phyloP scores from a whole-genome alignment of 2,888 invertebrate species.

The Agrochola litura region DNA sequence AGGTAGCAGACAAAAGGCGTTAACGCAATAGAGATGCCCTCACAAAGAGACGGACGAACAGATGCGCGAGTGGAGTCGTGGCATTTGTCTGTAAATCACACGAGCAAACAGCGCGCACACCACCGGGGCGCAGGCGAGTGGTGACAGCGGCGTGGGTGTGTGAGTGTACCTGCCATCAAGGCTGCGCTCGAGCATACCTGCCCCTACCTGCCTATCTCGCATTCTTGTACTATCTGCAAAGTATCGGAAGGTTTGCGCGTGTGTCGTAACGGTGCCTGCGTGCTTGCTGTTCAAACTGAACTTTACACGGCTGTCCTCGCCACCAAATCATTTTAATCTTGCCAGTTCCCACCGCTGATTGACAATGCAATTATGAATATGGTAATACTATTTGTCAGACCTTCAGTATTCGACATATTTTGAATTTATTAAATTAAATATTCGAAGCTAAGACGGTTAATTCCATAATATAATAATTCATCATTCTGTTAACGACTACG shows the following conservation, averaged over 20 bases:
- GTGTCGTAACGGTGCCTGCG: conserved; percentile 83
- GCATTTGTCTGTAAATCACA: conserved; percentile 89
- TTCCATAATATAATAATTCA: conserved; percentile 27
- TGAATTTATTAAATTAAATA: conserved; percentile 53
- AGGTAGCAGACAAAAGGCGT: conserved; percentile 81
- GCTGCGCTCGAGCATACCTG: conserved; percentile 78
- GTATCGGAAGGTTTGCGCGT: conserved; percentile 79
- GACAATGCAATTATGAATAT: conserved; percentile 84
- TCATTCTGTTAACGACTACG: conserved; percentile 34
- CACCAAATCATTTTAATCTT: conserved; percentile 74
- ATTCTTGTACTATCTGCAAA: conserved; percentile 86
- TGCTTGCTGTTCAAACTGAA: conserved; percentile 73
- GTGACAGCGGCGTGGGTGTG: conserved; percentile 64
- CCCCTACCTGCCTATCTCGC: conserved; percentile 84
- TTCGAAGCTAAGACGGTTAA: conserved; percentile 39
- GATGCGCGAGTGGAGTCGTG: conserved; percentile 83
- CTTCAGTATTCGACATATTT: conserved; percentile 68
- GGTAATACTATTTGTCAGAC: conserved; percentile 76
- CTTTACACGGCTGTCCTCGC: conserved; percentile 78
- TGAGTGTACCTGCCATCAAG: conserved; percentile 74
- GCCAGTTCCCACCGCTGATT: conserved; percentile 75
- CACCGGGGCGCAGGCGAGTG: conserved; percentile 53
- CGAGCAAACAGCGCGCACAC: conserved; percentile 85
- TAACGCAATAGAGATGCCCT: conserved; percentile 82
- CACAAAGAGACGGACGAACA: conserved; percentile 83